Evolutionary conservation across 2,888 invertebrate species (phyloP).

Genomic region (Pimpla rufipes): DNA sequence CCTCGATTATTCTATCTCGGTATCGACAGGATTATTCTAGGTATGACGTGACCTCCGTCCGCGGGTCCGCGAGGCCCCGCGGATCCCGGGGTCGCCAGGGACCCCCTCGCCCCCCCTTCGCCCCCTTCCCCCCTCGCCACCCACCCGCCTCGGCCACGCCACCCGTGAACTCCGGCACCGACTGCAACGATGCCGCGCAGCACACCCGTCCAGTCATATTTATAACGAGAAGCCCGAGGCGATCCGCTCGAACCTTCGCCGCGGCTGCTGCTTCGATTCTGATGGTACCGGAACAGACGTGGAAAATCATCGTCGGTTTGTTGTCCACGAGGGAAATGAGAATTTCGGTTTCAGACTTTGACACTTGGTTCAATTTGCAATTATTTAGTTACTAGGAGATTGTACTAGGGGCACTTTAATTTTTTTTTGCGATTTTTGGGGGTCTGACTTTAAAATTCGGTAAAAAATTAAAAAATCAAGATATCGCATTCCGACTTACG

Average conservation of each 20-base stretch:
- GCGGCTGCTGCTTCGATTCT: slow-evolving; percentile 9
- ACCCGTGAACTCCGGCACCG: slow-evolving; percentile 16
- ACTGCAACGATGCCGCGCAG: slow-evolving; percentile 2
- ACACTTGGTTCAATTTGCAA: no score
- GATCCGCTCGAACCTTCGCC: slow-evolving; percentile 1
- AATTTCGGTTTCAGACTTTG: no score
- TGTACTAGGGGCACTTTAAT: no score
- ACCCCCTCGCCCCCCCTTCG: not conserved
- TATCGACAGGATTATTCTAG: slow-evolving; percentile 68
- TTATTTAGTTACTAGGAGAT: no score
- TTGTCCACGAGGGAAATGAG: no score
- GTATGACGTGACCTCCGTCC: slow-evolving; percentile 67
- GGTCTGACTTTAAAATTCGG: no score
- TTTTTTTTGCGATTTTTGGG: no score
- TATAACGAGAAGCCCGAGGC: slow-evolving; percentile 55
- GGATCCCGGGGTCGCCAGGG: slow-evolving; percentile 58
- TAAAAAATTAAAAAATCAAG: no score
- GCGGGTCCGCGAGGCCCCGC: slow-evolving; percentile 58
- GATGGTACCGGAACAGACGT: not conserved
- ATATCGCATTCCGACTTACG: no score
- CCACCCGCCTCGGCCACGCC: not conserved
- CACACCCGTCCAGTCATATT: slow-evolving; percentile 38
- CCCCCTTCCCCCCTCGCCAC: not conserved
- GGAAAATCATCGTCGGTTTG: no score
- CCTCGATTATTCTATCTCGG: slow-evolving; percentile 63